These are phyloP conservation scores for Lordiphosa mommai DNA, from an alignment of 1,140 invertebrate genomes.

Conservation along the genomic window DNA sequence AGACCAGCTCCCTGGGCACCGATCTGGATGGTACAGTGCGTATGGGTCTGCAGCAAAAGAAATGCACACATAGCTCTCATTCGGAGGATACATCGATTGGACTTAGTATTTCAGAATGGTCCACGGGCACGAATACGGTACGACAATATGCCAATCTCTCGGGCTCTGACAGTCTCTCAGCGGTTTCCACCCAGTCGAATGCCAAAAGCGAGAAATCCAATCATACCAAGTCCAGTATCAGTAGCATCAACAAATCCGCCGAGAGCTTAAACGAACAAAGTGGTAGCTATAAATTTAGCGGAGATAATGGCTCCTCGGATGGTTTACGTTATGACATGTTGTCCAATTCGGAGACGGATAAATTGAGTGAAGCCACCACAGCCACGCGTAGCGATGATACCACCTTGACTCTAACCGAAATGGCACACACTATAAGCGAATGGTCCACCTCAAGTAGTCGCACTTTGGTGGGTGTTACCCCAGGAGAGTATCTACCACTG, in stretches of 20 bases:
- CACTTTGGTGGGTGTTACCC: conserved; percentile 81
- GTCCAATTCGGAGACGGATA: conserved; percentile 82
- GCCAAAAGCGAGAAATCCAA: conserved; percentile 84
- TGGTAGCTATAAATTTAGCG: conserved; percentile 74
- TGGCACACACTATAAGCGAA: conserved; percentile 83
- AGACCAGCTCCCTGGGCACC: conserved; percentile 84
- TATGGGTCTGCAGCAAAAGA: conserved; percentile 86
- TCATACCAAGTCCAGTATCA: conserved; percentile 81
- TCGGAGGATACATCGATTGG: conserved; percentile 92
- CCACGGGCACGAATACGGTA: conserved; percentile 89
- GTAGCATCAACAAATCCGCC: conserved; percentile 79
- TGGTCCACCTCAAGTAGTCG: conserved; percentile 84
- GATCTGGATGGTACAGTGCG: conserved; percentile 89
- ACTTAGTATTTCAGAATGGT: conserved; percentile 91
- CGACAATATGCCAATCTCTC: conserved; percentile 87
- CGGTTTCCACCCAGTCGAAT: conserved; percentile 81
- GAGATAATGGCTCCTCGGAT: conserved; percentile 76
- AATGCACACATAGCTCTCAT: conserved; percentile 88
- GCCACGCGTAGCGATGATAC: conserved; percentile 83
- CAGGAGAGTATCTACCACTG: conserved; percentile 71
- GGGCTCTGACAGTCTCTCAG: conserved; percentile 83
- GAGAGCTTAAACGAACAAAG: conserved; percentile 78
- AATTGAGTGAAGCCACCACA: conserved; percentile 80
- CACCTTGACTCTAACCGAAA: conserved; percentile 81
- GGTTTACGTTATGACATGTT: conserved; percentile 81